phyloP scores from a whole-genome alignment of 1,140 invertebrate genomes.

The Ips typographus region DNA sequence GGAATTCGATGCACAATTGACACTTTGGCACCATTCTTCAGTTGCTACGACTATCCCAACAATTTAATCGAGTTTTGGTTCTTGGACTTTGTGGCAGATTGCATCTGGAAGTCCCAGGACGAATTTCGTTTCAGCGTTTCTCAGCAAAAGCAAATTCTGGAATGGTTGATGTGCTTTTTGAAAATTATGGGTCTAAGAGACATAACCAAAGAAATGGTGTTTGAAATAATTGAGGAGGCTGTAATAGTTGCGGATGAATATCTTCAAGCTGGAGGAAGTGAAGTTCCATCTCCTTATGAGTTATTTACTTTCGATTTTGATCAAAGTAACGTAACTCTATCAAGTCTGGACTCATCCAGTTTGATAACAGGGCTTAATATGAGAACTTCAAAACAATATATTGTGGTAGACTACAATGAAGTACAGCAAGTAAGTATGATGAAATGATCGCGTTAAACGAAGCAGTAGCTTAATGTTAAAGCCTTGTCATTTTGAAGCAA shows the following conservation, averaged over 20 bases:
- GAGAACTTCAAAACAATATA: neutral
- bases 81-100: conserved; percentile 48
- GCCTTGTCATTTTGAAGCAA: too few species aligned
- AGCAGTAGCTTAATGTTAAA: too few species aligned
- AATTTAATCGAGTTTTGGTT: conserved; percentile 50
- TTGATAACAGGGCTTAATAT: conserved; percentile 1
- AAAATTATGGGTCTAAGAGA: conserved; percentile 41
- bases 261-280: conserved; percentile 28
- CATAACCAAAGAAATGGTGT: conserved; percentile 35
- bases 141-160: conserved; percentile 44
- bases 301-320: conserved; percentile 19
- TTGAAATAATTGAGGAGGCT: conserved; percentile 36
- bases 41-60: conserved; percentile 43
- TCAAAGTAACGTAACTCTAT: neutral
- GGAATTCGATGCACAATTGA: conserved; percentile 45
- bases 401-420: too few species aligned
- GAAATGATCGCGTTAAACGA: too few species aligned
- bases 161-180: conserved; percentile 40
- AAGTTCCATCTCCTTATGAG: conserved; percentile 22
- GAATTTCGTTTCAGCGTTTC: conserved; percentile 42
- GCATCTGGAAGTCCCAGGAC: conserved; percentile 48
- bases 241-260: conserved; percentile 35
- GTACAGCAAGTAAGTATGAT: too few species aligned
- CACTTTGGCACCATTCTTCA: conserved; percentile 41
- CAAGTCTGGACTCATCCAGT: neutral